Base-by-base conservation (phyloP, 2,113 vertebrate genomes). In the Mionectes macconnelli region DNA sequence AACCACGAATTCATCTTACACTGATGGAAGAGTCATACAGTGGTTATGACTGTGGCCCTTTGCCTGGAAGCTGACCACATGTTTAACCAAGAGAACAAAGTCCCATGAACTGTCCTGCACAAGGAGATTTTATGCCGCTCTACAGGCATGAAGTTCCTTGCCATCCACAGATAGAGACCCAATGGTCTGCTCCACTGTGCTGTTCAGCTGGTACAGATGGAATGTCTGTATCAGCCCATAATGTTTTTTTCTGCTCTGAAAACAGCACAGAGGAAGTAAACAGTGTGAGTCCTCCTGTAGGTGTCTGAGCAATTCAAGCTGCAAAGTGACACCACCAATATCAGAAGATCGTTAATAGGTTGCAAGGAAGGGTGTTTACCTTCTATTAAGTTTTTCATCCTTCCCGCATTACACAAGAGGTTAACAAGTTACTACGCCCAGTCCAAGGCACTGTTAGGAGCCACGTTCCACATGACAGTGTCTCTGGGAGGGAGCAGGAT, bases 361-460 rank as follows among this genome's bases (percentile, higher is more conserved):
- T 56, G 39, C 35, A 75, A 56, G 35, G 47, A 74, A 84, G 85
- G 93, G 90, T 93, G 94, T 94, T 93, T 62, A 75, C 80, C 92
- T 73, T 88, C 70, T 63, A 9, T 79, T 55, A 93, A 20, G 44
- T 52, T 94, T 83, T 83, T 91, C 39, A 84, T 90, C 66, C 83
- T 90, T 91, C 83, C 94, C 84, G 69, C 37, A 45, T 94, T 90
- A 87, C 64, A 15, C 31, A 91, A 94, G 82, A 86, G 44, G 44
- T 55, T 63, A 57, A 69, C 33, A 81, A 47, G 9, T 68, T 49
- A 56, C 50, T 73, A 39, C 23, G 23, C 75, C 40, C 72, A 35
- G 22, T 49, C n/a, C 3, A 70, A 47, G 47, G 59, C 87, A 52
- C 63, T 77, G 63, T 33, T 55, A 37, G 68, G 52, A 95, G 55